These are phyloP conservation scores for Sesia apiformis DNA, from an alignment of 2,888 invertebrate species.

Conservation along the genomic window DNA sequence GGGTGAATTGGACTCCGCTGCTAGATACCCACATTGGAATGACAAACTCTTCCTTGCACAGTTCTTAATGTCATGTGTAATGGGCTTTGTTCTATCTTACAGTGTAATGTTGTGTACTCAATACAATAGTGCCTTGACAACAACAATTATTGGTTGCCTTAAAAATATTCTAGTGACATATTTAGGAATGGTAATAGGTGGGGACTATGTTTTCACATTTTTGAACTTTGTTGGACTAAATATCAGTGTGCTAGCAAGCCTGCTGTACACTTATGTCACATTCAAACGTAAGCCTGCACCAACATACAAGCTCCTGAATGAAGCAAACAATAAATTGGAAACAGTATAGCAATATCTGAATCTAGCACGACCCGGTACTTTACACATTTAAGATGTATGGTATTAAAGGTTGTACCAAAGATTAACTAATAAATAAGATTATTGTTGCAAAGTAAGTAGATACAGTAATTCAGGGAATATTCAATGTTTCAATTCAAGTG, in stretches of 20 bases:
- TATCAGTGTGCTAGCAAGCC: slow-evolving; percentile 91
- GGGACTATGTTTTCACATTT: slow-evolving; percentile 96
- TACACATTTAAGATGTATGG: slow-evolving; percentile 20
- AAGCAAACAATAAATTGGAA: slow-evolving; percentile 45
- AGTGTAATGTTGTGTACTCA: slow-evolving; percentile 96
- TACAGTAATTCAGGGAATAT: no score
- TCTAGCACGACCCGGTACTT: slow-evolving; percentile 26
- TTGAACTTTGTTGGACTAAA: slow-evolving; percentile 97
- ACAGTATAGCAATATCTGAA: slow-evolving; percentile 45
- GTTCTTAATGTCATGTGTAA: slow-evolving; percentile 92
- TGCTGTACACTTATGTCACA: slow-evolving; percentile 90
- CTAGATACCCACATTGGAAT: slow-evolving; percentile 82
- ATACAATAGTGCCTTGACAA: slow-evolving; percentile 98
- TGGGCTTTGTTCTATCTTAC: slow-evolving; percentile 97
- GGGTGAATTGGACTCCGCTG: slow-evolving; percentile 82
- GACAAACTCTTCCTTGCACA: slow-evolving; percentile 84
- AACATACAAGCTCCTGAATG: slow-evolving; percentile 36
- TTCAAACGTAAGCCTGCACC: slow-evolving; percentile 77
- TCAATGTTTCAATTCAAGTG: no score
- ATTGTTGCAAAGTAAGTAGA: no score
- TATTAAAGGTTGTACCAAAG: slow-evolving; percentile 46
- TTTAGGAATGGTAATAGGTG: slow-evolving; percentile 97
- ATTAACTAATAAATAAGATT: slow-evolving; percentile 16
- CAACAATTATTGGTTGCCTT: slow-evolving; percentile 97
- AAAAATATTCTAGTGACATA: slow-evolving; percentile 99